Conservation (phyloP, 2,113 vertebrate genomes). For the Rissa tridactyla region DNA sequence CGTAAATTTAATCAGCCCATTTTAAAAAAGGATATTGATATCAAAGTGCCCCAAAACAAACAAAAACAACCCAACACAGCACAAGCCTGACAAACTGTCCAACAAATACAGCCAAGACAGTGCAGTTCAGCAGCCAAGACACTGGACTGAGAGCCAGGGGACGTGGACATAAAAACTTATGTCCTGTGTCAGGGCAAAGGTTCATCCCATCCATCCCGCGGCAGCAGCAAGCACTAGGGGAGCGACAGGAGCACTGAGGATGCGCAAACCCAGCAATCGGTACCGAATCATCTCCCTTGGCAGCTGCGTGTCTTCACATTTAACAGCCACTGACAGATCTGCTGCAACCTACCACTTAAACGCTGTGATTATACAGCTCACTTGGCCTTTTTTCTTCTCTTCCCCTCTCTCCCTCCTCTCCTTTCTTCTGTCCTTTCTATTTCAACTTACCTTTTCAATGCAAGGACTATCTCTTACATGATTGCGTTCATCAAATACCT, state of each 20-base stretch:
- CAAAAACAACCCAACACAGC: not conserved
- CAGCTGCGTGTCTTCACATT: not conserved
- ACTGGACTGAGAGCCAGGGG: too few species aligned
- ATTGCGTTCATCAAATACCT: not conserved
- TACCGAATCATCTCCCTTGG: not conserved
- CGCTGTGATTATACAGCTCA: not conserved
- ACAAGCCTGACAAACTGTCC: not conserved
- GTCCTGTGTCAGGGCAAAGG: not conserved
- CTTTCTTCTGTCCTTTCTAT: not conserved
- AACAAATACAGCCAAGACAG: not conserved
- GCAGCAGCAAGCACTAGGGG: not conserved
- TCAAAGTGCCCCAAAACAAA: not conserved
- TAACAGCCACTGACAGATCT: not conserved
- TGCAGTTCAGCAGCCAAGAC: accelerated
- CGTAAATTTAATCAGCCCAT: not conserved
- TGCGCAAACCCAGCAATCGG: not conserved
- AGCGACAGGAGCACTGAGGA: accelerated
- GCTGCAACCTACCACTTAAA: not conserved
- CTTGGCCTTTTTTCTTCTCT: not conserved
- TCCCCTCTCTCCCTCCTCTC: too few species aligned
- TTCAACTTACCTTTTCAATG: not conserved
- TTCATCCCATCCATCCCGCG: not conserved
- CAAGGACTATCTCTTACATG: not conserved
- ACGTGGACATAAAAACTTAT: not conserved
- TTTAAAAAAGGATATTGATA: not conserved